A percentile compares a stretch with the other conserved stretches of the same genome.
These are phyloP conservation scores for Campylomormyrus tamandua DNA, from an alignment of 2,113 vertebrate species.

Conservation along the genomic window DNA sequence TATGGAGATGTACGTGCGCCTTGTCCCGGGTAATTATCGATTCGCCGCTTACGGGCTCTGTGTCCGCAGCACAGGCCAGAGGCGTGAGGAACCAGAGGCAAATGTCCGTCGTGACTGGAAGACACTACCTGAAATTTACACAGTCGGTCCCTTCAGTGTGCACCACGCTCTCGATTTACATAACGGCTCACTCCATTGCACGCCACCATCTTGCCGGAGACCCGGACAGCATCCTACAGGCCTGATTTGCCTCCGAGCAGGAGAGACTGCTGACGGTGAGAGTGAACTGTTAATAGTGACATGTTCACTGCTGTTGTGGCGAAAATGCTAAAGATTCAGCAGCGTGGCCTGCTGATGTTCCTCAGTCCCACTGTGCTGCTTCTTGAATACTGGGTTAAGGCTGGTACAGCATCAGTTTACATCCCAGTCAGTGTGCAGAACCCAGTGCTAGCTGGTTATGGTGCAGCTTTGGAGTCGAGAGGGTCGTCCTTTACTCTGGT, in stretches of 20 bases:
- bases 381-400: neutral
- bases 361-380: neutral
- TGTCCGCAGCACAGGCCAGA: neutral
- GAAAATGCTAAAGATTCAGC: neutral
- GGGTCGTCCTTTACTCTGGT: neutral
- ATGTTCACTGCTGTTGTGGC: neutral
- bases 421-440: neutral
- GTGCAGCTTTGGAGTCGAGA: neutral
- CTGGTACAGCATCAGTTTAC: neutral
- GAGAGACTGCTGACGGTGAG: neutral
- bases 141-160: neutral
- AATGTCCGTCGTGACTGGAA: neutral
- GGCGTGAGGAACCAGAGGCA: neutral
- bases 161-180: neutral
- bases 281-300: neutral
- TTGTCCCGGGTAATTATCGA: neutral
- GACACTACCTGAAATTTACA: neutral
- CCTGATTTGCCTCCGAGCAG: neutral
- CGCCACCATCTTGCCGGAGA: neutral
- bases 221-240: neutral
- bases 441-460: neutral
- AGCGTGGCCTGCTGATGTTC: neutral
- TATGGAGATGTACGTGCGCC: too few relatives aligned
- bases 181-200: neutral
- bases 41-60: neutral